Evolutionary conservation across 2,797 vertebrate genomes (phyloP), one percentile per base, ranked within the genome.

Genomic region (Phrynocephalus vlangalii): DNA sequence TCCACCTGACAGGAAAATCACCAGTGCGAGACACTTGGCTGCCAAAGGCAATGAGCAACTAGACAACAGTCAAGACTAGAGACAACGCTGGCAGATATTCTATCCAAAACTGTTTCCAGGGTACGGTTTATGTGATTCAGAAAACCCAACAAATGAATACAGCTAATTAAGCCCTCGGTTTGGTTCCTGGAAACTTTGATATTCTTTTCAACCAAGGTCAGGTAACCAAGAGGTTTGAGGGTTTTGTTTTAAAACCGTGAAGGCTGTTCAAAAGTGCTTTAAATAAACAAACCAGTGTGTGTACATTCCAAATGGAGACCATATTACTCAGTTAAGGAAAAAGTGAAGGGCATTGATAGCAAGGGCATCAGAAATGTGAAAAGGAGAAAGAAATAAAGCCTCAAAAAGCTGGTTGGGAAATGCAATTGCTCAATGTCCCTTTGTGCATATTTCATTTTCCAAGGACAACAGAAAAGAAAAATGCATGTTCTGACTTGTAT

Each of bases 21-120:
- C 75, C 71, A 82, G 18, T 56, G 80, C n/a, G 68, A 85, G 82
- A 91, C 6, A 10, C 68, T 76, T 48, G 13, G 52, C 60, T 28
- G 8, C 22, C 86, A 94, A 92, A 85, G 33, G 5, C 83, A 89
- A 38, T 3, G 33, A 87, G 78, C 22, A 87, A 87, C 13, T 82
- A 72, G 73, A 87, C 68, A 91, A 70, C 7, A 16, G 88, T 28
- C 33, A 56, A 38, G 38, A 44, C 38, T 44, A 44, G 52, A 90
- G 8, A 88, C 9, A 87, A 60, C 16, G 11, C 20, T 82, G 79
- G 77, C 82, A 76, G 86, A 89, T 88, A 88, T 60, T 89, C 70
- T 56, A 20, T 0, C 0, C 30, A 80, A 6, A 80, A 1, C 26
- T 15, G 48, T 84, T 20, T 48, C n/a, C 70, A 6, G 9, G 78